Evolutionary conservation across 2,888 invertebrate genomes (phyloP).

Genomic region (Drosophila mulleri): DNA sequence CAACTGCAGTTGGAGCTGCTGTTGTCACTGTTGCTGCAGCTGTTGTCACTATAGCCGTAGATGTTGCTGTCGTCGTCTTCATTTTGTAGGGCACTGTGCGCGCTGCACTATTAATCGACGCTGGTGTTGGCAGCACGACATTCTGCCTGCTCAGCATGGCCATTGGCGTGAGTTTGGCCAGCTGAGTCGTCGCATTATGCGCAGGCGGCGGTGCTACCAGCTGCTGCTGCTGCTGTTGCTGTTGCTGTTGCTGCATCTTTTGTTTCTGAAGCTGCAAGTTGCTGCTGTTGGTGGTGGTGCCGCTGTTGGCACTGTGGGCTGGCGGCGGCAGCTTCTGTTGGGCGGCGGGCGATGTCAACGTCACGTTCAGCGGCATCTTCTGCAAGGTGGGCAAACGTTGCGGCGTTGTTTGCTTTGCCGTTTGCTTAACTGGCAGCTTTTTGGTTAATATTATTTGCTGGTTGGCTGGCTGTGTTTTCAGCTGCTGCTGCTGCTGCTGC

Average conservation of each 20-base stretch:
- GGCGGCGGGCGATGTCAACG: slow-evolving; percentile 6
- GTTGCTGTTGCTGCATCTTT: slow-evolving; percentile 12
- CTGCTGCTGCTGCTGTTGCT: neutral
- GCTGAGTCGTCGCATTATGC: slow-evolving; percentile 13
- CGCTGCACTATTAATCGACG: slow-evolving; percentile 42
- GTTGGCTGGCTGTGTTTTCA: neutral
- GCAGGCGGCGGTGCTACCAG: slow-evolving; percentile 16
- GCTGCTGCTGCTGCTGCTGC: slow-evolving; percentile 1
- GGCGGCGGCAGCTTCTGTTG: slow-evolving; percentile 29
- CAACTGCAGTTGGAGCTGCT: neutral
- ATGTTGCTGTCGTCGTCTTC: slow-evolving; percentile 18
- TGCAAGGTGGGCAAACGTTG: slow-evolving; percentile 50
- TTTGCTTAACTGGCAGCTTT: slow-evolving; percentile 24
- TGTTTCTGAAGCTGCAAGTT: slow-evolving; percentile 17
- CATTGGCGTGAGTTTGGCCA: slow-evolving; percentile 40
- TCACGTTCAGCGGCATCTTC: slow-evolving; percentile 14
- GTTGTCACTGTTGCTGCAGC: slow-evolving; percentile 6
- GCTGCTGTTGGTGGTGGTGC: slow-evolving; percentile 10
- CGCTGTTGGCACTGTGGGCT: slow-evolving; percentile 25
- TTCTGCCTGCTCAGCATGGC: slow-evolving; percentile 31
- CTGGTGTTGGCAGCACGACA: neutral
- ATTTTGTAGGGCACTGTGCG: slow-evolving; percentile 61
- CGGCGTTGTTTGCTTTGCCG: slow-evolving; percentile 16
- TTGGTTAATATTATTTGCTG: slow-evolving; percentile 17
- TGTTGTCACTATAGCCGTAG: slow-evolving; percentile 1